These are phyloP conservation scores for Coryphaenoides rupestris DNA, from an alignment of 2,113 vertebrate genomes.

Conservation along the genomic window DNA sequence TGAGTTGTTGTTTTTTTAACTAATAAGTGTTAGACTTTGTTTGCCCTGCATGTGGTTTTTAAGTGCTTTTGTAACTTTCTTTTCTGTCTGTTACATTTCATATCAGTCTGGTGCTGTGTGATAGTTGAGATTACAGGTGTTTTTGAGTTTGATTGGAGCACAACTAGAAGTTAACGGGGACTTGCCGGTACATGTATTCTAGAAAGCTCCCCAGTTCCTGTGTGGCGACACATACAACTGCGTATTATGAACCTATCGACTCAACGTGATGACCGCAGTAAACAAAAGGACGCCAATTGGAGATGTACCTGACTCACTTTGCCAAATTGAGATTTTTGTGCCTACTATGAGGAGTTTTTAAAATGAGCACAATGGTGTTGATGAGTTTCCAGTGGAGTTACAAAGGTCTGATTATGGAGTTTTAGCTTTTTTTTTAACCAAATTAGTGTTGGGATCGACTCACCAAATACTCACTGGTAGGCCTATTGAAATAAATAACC, in stretches of 20 bases:
- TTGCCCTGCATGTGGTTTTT: conserved; percentile 48
- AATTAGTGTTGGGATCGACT: conserved; percentile 31
- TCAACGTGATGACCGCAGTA: too few relatives aligned
- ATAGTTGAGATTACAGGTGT: too few relatives aligned
- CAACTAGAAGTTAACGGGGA: too few relatives aligned
- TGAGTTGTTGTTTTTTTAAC: too few relatives aligned
- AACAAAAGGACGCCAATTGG: too few relatives aligned
- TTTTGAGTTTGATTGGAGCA: too few relatives aligned
- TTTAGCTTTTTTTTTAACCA: conserved; percentile 18
- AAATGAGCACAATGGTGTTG: conserved; percentile 8
- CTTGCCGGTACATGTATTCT: too few relatives aligned
- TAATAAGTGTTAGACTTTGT: conserved; percentile 30
- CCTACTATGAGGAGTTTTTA: not conserved
- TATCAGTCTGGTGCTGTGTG: too few relatives aligned
- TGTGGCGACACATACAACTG: too few relatives aligned
- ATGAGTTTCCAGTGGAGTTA: conserved; percentile 17
- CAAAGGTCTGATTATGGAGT: too few relatives aligned
- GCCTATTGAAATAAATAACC: not conserved
- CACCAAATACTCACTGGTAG: not conserved
- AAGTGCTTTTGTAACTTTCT: conserved; percentile 28
- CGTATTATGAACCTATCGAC: too few relatives aligned
- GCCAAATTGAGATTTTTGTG: not conserved
- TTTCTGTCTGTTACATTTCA: not conserved
- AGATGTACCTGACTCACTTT: not conserved
- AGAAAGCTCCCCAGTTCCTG: too few relatives aligned